A percentile compares a stretch with the other conserved stretches of the same genome.
Conservation (phyloP, 2,888 invertebrate genomes). For the Drosophila incognita region DNA sequence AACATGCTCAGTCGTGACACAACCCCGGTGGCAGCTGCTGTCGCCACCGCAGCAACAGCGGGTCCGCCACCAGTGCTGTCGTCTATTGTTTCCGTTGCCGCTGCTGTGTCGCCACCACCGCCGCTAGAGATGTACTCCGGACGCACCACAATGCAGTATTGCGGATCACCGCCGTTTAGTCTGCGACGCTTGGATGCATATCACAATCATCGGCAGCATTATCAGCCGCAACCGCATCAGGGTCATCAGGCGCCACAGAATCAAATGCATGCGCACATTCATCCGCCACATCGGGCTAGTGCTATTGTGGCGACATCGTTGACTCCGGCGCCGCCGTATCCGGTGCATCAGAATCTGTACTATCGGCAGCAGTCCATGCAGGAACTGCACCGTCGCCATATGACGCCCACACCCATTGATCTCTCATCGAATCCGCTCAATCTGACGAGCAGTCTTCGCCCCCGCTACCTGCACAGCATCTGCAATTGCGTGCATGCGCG, state of each 20-base stretch:
- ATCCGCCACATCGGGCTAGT: constrained; percentile 66
- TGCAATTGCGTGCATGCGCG: constrained; percentile 83
- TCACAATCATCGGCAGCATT: constrained; percentile 70
- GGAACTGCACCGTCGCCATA: constrained; percentile 87
- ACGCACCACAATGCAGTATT: constrained; percentile 78
- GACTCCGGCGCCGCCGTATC: constrained; percentile 87
- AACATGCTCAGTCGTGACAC: constrained; percentile 44
- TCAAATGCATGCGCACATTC: constrained; percentile 78
- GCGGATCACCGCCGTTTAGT: constrained; percentile 83
- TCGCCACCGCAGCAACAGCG: constrained; percentile 35
- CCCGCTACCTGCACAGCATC: constrained; percentile 80
- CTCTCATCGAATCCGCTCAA: constrained; percentile 84
- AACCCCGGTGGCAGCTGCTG: constrained; percentile 44
- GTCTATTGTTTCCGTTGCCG: constrained; percentile 62
- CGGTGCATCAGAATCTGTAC: constrained; percentile 91
- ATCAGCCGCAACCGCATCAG: constrained; percentile 69
- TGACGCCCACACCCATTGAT: constrained; percentile 84
- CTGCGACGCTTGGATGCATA: constrained; percentile 70
- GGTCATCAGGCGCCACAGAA: constrained; percentile 77
- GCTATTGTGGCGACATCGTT: constrained; percentile 65
- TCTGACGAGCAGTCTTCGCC: constrained; percentile 81
- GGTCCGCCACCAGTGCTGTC: constrained; percentile 48
- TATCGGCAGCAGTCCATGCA: constrained; percentile 89
- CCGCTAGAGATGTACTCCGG: constrained; percentile 78
- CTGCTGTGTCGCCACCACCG: constrained; percentile 76